Base-by-base conservation (phyloP, 2,888 invertebrate genomes). In the Alviniconcha strummeri region DNA sequence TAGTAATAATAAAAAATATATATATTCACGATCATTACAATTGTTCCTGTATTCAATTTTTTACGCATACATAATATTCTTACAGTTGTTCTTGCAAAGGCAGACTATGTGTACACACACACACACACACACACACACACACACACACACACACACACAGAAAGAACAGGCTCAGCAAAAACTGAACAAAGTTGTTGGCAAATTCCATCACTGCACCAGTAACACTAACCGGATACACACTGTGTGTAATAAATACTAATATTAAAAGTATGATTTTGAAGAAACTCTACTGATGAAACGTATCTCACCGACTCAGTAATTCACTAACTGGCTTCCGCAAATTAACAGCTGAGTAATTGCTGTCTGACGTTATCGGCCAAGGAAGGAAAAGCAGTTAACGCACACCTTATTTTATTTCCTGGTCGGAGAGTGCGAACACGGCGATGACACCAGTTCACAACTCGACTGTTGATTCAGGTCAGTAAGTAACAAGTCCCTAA, bases 361-460 rank as follows among this genome's bases (percentile, higher is more conserved):
- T 71, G n/a, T 71, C 19, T 17, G 71, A 71, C 60, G 19, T 71
- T 19, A 19, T 0, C 17, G n/a, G n/a, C 11, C 36, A 72, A n/a
- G 36, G 19, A 72, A 72, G 36, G n/a, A 36, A n/a, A 72, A 72
- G 36, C 19, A 36, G 6, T 11, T 52, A 7, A 36, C 5, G 36
- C 54, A 15, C 15, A 13, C 54, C 52, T 15, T 5, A 55, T 19
- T 19, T 77, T 77, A 77, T 77, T 77, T 77, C 77, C 77, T 77
- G 77, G 77, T 77, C 77, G 56, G 56, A 77, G 19, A 57, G n/a
- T 13, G 0, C 5, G 17, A 75, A 17, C 55, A 74, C 9, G 17
- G 55, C 11, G 6, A 55, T 75, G n/a, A 77, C 57, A 19, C 9
- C 54, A 13, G 6, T 55, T 11, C 55, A 75, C 55, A 7, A 19